Percentiles rank a stretch among this genome's conserved stretches.
phyloP scores from a whole-genome alignment of 2,113 vertebrate genomes.

The Scytalopus superciliaris region DNA sequence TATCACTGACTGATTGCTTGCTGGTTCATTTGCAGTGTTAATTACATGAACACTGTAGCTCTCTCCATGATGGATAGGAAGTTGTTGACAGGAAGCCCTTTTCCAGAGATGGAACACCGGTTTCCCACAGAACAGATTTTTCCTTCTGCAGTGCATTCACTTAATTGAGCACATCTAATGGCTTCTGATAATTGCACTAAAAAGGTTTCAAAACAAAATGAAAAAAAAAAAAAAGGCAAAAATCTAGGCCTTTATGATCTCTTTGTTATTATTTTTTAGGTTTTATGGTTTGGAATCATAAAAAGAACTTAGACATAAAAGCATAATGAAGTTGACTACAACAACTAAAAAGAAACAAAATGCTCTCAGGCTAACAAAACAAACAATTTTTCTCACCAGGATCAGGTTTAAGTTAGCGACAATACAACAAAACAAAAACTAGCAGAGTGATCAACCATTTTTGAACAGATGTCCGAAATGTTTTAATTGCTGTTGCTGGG shows the following conservation, averaged over 20 bases:
- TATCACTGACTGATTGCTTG: not conserved
- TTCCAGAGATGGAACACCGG: not conserved
- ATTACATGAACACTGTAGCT: not conserved
- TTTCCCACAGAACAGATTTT: not conserved
- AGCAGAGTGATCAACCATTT: not conserved
- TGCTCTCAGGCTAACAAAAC: not conserved
- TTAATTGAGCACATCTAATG: not conserved
- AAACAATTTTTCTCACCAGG: not conserved
- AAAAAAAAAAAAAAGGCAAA: not conserved
- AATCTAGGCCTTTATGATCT: not conserved
- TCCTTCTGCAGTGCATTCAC: not conserved
- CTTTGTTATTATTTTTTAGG: not conserved
- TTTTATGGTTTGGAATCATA: not conserved
- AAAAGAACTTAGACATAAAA: not conserved
- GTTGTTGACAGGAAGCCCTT: conserved; percentile 4
- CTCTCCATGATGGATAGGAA: not conserved
- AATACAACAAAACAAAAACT: not conserved
- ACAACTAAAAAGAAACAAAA: not conserved
- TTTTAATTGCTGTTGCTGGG: not conserved
- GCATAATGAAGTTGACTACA: not conserved
- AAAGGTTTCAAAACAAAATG: not conserved
- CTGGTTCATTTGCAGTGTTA: not conserved
- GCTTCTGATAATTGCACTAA: conserved; percentile 13
- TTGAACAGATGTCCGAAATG: not conserved
- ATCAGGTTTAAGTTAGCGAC: not conserved